A percentile compares a stretch with the other conserved stretches of the same genome.
Conservation (phyloP, 1,140 invertebrate species). For the Brachionus rubens region DNA sequence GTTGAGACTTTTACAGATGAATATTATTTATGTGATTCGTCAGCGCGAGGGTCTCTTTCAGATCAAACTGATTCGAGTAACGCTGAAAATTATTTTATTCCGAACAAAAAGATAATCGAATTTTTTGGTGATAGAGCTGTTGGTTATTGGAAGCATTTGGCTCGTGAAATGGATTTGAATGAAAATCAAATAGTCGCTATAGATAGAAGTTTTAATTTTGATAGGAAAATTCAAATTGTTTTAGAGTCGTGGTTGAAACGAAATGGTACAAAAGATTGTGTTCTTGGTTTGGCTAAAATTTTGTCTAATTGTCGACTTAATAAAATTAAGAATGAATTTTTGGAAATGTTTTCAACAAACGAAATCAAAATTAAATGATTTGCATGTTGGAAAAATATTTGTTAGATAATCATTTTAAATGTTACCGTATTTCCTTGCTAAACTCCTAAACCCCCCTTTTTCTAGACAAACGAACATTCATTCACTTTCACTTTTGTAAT, state of each 20-base stretch:
- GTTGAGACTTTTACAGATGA: conserved; percentile 9
- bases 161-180: conserved; percentile 38
- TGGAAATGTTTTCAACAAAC: not conserved
- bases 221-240: not conserved
- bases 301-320: conserved; percentile 7
- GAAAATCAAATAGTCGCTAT: conserved; percentile 32
- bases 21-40: conserved; percentile 16
- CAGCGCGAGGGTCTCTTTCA: not conserved
- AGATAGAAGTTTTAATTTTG: not conserved
- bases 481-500: no score
- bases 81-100: not conserved
- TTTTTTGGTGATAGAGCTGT: conserved; percentile 10
- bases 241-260: not conserved
- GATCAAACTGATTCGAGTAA: conserved; percentile 33
- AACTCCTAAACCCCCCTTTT: no score
- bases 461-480: no score
- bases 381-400: not conserved
- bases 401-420: no score
- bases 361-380: not conserved
- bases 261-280: not conserved
- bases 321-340: conserved; percentile 19
- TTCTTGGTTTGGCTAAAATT: not conserved
- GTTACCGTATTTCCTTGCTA: no score
- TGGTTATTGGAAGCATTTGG: conserved; percentile 36
- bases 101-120: not conserved